Conservation (phyloP, 2,113 vertebrate species). For the Cryptomyrus ogoouensis region DNA sequence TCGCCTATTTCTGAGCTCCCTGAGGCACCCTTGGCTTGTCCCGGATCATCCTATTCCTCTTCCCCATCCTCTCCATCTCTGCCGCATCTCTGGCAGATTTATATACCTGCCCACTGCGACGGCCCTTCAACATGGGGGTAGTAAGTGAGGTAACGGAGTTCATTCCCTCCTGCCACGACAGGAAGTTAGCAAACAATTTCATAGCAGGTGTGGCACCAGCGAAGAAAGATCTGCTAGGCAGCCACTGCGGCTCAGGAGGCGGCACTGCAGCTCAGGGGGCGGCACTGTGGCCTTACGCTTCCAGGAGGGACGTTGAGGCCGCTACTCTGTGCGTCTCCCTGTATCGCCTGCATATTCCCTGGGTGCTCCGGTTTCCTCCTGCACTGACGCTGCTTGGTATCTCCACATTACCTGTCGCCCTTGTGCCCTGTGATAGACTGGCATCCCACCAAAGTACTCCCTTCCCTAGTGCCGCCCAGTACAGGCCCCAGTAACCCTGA, state of each 20-base stretch:
- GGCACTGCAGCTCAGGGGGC: neutral
- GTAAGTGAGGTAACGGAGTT: neutral
- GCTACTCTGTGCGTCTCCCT: neutral
- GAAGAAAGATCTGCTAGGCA: neutral
- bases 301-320: neutral
- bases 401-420: neutral
- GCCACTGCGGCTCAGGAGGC: neutral
- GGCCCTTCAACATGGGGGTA: neutral
- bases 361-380: neutral
- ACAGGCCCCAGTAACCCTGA: neutral
- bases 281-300: neutral
- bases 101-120: neutral
- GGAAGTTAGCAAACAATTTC: neutral
- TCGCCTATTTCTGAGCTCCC: neutral
- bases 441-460: neutral
- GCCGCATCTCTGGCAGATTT: neutral
- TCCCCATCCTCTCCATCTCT: neutral
- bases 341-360: neutral
- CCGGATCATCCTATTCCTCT: neutral
- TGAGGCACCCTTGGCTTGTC: neutral
- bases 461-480: neutral
- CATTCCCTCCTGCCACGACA: neutral
- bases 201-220: neutral
- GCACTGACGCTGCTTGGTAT: neutral
- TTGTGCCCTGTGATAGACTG: neutral